A percentile compares a stretch with the other conserved stretches of the same genome.
Evolutionary conservation across 2,888 invertebrate genomes (phyloP).

Genomic region (Andricus quercusramuli): DNA sequence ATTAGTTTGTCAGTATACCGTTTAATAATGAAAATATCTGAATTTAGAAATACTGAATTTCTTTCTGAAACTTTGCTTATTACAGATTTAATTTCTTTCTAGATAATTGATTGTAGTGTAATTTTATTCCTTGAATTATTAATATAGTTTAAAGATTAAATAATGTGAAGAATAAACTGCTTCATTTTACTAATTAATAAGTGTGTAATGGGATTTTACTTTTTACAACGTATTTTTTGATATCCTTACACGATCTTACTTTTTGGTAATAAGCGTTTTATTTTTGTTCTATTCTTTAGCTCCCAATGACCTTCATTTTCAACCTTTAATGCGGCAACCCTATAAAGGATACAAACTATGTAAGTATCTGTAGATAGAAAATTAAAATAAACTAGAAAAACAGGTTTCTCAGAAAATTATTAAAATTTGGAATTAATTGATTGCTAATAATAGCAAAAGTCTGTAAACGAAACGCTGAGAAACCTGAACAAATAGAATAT

Average conservation of each 20-base stretch:
- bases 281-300: slow-evolving; percentile 40
- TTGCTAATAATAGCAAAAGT: background rate
- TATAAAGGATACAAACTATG: slow-evolving; percentile 40
- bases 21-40: slow-evolving; percentile 19
- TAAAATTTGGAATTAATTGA: background rate
- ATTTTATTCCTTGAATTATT: background rate
- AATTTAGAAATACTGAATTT: background rate
- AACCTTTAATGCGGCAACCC: slow-evolving; percentile 41
- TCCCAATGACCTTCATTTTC: slow-evolving; percentile 40
- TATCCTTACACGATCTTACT: slow-evolving; percentile 17
- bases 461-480: background rate
- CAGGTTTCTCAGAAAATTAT: background rate
- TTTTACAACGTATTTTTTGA: background rate
- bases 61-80: background rate
- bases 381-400: slow-evolving; percentile 3
- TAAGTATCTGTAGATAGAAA: slow-evolving; percentile 40
- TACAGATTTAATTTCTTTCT: background rate
- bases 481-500: background rate
- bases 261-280: slow-evolving; percentile 38
- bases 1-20: slow-evolving; percentile 31
- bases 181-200: slow-evolving; percentile 21
- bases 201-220: slow-evolving; percentile 12
- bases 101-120: background rate
- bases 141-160: background rate
- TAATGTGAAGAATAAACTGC: slow-evolving; percentile 12